Base-by-base conservation (phyloP, 2,888 invertebrate genomes). In the Platynereis dumerilii region DNA sequence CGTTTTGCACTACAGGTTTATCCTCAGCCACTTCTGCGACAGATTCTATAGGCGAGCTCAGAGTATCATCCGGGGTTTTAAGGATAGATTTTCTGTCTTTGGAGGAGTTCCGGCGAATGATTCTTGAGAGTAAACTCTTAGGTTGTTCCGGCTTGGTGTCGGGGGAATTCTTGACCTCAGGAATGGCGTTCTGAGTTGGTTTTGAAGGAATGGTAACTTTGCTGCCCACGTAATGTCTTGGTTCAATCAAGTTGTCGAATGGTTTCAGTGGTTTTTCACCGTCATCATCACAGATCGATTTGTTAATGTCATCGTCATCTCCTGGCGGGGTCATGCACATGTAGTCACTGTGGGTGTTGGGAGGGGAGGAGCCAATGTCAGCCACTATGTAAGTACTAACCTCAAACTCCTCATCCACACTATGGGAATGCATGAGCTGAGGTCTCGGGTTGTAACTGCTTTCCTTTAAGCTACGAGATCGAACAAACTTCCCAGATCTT, bases 191-290 rank as follows among this genome's bases (percentile, higher is more conserved):
- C 12, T 34, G 34, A 5, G 34, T 7, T 7, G 34, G 34, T 34
- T 34, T 34, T 7, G 5, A 7, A 12, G 34, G 34, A 34, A 34
- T 34, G 34, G 34, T 7, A 5, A 34, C 34, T 12, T 34, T 34
- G 34, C 34, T 34, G 34, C 34, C 34, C 5, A 34, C 34, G 55
- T 59, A 57, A n/a, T 63, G 67, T 42, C 64, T 42, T 27, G 64
- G 69, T 34, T 60, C 57, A 3, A 69, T 48, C 12, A 69, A 58
- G 60, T 69, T 64, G 27, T 69, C 69, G 52, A 69, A 69, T 2
- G 69, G 69, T 28, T 64, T 61, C 22, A 57, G 34, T n/a, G 28
- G 44, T 1, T 55, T 45, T 10, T 42, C 15, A 28, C 15, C 48
- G 5, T 22, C 53, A 7, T 3, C 53, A 28, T 15, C 22, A 1